These are phyloP conservation scores for Tipula lateralis DNA, from an alignment of 2,888 invertebrate genomes.

Conservation along the genomic window DNA sequence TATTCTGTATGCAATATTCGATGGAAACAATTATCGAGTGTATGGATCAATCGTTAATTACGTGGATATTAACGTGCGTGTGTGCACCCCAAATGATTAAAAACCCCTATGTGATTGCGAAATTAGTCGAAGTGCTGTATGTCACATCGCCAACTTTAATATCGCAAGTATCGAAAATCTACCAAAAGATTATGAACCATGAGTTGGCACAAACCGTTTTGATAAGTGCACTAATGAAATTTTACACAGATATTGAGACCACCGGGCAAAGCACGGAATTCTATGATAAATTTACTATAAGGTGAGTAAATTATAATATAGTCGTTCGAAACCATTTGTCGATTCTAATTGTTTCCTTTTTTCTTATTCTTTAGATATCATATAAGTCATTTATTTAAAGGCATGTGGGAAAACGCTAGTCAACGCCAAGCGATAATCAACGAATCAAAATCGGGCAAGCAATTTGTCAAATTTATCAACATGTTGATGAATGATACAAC, in stretches of 20 bases:
- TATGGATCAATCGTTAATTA: slow-evolving; percentile 77
- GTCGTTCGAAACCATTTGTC: not conserved
- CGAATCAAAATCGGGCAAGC: slow-evolving; percentile 84
- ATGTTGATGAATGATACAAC: slow-evolving; percentile 98
- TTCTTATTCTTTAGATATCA: slow-evolving; percentile 61
- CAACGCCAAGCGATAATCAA: slow-evolving; percentile 83
- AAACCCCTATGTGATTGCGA: slow-evolving; percentile 95
- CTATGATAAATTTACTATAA: slow-evolving; percentile 97
- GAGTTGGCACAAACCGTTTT: slow-evolving; percentile 75
- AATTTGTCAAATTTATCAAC: slow-evolving; percentile 94
- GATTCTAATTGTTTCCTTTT: not conserved
- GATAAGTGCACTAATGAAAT: slow-evolving; percentile 91
- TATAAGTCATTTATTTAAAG: slow-evolving; percentile 93
- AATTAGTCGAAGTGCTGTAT: slow-evolving; percentile 87
- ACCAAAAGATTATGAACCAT: slow-evolving; percentile 72
- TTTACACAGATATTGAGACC: slow-evolving; percentile 96
- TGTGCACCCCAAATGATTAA: slow-evolving; percentile 87
- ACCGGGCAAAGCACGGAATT: slow-evolving; percentile 98
- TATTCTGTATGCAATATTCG: slow-evolving; percentile 84
- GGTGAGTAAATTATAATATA: slow-evolving; percentile 48
- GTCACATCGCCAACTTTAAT: slow-evolving; percentile 57
- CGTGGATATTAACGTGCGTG: slow-evolving; percentile 83
- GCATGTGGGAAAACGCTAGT: slow-evolving; percentile 88
- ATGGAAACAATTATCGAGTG: slow-evolving; percentile 69
- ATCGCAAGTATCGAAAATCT: not conserved